A percentile compares a stretch with the other conserved stretches of the same genome.
phyloP scores from a whole-genome alignment of 2,113 vertebrate species.

The Sinocyclocheilus rhinocerous region DNA sequence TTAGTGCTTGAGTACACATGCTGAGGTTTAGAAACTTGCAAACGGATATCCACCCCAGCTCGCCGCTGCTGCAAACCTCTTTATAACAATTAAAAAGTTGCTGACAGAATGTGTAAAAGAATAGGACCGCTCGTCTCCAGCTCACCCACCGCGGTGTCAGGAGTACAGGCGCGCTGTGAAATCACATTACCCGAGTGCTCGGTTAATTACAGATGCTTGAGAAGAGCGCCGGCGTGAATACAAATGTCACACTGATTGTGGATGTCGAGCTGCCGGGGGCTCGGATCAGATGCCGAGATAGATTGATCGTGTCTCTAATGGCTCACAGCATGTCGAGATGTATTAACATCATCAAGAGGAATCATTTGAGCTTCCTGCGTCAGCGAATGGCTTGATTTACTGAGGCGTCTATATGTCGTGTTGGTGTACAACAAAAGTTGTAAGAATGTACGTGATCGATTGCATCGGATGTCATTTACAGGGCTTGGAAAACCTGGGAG shows the following conservation, averaged over 20 bases:
- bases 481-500: background rate
- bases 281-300: constrained; percentile 15
- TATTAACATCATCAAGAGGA: constrained; percentile 37
- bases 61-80: background rate
- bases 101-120: constrained; percentile 30
- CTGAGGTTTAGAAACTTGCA: background rate
- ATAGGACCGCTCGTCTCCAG: constrained; percentile 11
- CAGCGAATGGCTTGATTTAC: background rate
- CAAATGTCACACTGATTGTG: constrained; percentile 40
- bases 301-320: constrained; percentile 40
- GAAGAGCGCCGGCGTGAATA: constrained; percentile 35
- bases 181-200: constrained; percentile 49
- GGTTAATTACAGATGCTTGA: constrained; percentile 52
- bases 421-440: background rate
- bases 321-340: constrained; percentile 33
- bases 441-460: background rate
- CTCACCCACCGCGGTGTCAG: constrained; percentile 10
- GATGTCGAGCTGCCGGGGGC: constrained; percentile 22
- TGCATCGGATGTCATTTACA: background rate
- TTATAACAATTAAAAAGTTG: constrained; percentile 28
- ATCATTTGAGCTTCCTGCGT: constrained; percentile 11
- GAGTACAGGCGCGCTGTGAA: constrained; percentile 29
- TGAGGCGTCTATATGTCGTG: background rate
- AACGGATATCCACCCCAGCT: background rate
- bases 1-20: constrained; percentile 2